phyloP scores from a whole-genome alignment of 2,113 vertebrate genomes.

The Neodon shergylaensis region DNA sequence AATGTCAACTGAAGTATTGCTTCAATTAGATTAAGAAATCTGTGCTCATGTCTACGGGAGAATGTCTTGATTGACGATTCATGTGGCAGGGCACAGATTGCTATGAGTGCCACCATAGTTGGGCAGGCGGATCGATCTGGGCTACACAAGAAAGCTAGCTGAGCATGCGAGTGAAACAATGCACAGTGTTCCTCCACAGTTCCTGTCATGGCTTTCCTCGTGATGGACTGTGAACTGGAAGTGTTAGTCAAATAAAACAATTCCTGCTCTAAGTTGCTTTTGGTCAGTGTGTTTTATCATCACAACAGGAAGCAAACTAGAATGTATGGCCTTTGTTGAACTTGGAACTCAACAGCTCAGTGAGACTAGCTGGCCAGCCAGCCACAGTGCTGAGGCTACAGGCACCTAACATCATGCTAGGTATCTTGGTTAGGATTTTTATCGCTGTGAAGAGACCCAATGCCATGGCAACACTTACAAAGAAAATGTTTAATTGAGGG shows the following conservation, averaged over 20 bases:
- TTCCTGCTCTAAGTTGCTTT: background rate
- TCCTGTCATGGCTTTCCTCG: background rate
- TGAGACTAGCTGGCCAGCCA: background rate
- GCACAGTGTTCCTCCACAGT: too few relatives aligned
- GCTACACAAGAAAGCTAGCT: background rate
- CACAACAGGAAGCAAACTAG: background rate
- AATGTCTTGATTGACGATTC: background rate
- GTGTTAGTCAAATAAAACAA: background rate
- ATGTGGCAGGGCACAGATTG: too few relatives aligned
- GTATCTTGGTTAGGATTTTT: background rate
- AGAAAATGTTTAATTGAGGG: background rate
- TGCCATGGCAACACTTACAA: background rate
- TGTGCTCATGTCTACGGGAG: background rate
- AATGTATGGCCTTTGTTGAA: too few relatives aligned
- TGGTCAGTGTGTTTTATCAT: background rate
- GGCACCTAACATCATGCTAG: background rate
- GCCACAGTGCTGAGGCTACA: background rate
- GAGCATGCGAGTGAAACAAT: background rate
- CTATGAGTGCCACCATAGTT: background rate
- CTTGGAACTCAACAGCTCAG: background rate
- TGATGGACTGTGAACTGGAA: background rate
- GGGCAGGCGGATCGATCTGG: background rate
- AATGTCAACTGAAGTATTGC: background rate
- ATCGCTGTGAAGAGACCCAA: background rate
- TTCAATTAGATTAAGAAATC: background rate